phyloP scores from a whole-genome alignment of 2,888 invertebrate species.

The Sphaeridia pumilis region DNA sequence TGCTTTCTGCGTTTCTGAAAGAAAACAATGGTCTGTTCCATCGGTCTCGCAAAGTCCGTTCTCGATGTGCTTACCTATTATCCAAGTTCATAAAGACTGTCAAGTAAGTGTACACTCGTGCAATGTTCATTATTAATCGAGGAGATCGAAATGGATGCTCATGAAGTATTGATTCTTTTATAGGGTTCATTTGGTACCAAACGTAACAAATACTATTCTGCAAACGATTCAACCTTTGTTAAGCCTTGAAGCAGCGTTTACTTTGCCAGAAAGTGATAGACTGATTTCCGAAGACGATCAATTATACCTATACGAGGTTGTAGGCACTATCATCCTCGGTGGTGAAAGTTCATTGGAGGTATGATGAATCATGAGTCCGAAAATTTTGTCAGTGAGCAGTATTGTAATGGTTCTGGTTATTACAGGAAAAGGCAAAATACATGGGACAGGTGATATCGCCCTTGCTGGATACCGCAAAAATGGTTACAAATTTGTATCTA shows the following conservation, averaged over 20 bases:
- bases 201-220: conserved; percentile 43
- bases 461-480: conserved; percentile 42
- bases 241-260: conserved; percentile 41
- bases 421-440: conserved; percentile 41
- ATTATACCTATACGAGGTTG: conserved; percentile 48
- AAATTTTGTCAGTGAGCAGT: too few species aligned
- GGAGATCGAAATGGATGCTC: too few species aligned
- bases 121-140: too few species aligned
- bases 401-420: too few species aligned
- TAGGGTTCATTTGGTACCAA: conserved; percentile 25
- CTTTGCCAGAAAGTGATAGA: conserved; percentile 35
- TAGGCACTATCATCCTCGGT: conserved; percentile 45
- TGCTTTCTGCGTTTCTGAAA: conserved; percentile 45
- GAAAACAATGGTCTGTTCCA: conserved; percentile 43
- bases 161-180: too few species aligned
- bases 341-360: conserved; percentile 44
- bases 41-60: conserved; percentile 42
- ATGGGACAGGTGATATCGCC: conserved; percentile 43
- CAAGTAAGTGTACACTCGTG: too few species aligned
- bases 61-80: conserved; percentile 47
- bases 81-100: conserved; percentile 46
- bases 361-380: too few species aligned
- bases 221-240: conserved; percentile 45
- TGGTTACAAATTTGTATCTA: conserved; percentile 39
- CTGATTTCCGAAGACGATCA: conserved; percentile 46